phyloP scores from a whole-genome alignment of 2,113 vertebrate species.

The Sphyrna mokarran region DNA sequence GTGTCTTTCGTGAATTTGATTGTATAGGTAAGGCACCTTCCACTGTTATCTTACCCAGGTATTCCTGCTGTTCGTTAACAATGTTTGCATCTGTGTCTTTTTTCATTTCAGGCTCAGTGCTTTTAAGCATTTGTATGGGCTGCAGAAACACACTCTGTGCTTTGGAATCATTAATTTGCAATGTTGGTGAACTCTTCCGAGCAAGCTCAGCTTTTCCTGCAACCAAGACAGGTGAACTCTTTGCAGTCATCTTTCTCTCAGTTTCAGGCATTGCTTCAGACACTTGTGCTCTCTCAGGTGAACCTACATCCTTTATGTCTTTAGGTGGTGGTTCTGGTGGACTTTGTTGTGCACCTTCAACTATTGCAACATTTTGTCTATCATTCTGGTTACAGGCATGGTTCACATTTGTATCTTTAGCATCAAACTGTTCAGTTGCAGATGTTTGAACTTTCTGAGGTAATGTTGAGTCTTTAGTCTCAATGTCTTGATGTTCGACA shows the following conservation, averaged over 20 bases:
- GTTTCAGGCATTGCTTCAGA: neutral
- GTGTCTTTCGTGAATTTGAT: neutral
- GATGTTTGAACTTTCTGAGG: neutral
- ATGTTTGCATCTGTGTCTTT: neutral
- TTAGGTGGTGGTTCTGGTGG: neutral
- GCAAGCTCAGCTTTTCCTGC: neutral
- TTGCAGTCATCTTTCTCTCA: neutral
- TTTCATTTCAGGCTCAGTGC: neutral
- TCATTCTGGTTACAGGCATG: neutral
- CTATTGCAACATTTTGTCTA: no score
- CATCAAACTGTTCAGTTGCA: neutral
- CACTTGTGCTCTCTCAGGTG: neutral
- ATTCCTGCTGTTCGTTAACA: neutral
- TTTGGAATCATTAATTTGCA: neutral
- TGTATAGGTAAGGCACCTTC: slow-evolving; percentile 39
- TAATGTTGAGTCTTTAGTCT: neutral
- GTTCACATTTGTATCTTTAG: neutral
- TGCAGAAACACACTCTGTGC: neutral
- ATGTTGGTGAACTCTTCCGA: neutral
- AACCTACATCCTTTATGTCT: neutral
- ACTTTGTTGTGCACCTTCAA: neutral
- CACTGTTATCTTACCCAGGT: slow-evolving; percentile 40
- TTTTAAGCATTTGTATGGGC: neutral
- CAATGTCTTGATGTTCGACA: no score
- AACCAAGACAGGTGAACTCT: neutral